phyloP scores from a whole-genome alignment of 2,797 vertebrate genomes.

The Eulemur mongoz region DNA sequence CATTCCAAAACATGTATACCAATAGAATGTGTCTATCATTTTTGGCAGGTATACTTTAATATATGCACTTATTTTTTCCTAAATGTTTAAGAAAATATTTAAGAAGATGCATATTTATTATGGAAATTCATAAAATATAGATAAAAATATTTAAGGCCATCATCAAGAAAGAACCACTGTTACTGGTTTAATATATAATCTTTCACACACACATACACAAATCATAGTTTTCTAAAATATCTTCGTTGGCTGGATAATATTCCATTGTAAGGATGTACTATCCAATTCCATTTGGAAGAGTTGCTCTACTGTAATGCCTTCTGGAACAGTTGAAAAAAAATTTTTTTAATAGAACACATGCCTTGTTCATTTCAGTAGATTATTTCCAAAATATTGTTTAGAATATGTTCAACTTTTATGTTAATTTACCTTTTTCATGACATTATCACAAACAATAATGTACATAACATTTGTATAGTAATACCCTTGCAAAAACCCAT shows the following conservation, averaged over 20 bases:
- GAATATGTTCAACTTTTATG: neutral
- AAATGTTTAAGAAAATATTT: neutral
- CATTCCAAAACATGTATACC: neutral
- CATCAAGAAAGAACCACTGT: neutral
- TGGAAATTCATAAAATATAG: neutral
- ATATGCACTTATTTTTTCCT: neutral
- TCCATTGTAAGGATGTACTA: neutral
- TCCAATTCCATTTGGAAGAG: neutral
- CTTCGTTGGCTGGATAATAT: neutral
- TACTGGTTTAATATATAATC: neutral
- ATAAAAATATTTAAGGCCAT: neutral
- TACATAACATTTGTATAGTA: neutral
- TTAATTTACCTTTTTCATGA: neutral
- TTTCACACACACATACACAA: neutral
- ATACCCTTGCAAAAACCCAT: neutral
- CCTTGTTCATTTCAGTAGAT: neutral
- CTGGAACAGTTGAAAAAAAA: neutral
- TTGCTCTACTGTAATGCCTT: neutral
- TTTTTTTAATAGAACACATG: neutral
- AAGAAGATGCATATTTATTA: neutral
- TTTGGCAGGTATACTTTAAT: neutral
- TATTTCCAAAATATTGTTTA: neutral
- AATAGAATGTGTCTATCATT: neutral
- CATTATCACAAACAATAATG: neutral
- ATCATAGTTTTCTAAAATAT: neutral